These are phyloP conservation scores for Branchellion lobata DNA, from an alignment of 2,888 invertebrate genomes.

Conservation along the genomic window DNA sequence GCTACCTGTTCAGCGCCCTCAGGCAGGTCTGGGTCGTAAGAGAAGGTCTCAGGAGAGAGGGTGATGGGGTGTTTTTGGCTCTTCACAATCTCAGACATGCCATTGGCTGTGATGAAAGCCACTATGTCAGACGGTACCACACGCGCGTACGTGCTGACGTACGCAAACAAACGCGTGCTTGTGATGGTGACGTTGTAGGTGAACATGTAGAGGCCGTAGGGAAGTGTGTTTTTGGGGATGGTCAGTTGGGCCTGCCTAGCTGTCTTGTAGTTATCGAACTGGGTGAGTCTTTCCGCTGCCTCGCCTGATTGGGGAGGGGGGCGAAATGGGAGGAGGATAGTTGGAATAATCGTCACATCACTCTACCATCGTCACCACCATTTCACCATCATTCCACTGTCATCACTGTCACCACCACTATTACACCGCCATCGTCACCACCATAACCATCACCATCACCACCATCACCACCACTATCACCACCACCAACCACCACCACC, in stretches of 20 bases:
- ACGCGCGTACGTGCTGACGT: slow-evolving; percentile 55
- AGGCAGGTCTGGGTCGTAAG: slow-evolving; percentile 61
- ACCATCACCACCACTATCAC: no score
- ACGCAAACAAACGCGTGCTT: slow-evolving; percentile 48
- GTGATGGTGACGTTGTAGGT: slow-evolving; percentile 57
- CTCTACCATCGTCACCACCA: no score
- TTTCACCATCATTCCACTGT: no score
- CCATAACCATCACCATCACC: no score
- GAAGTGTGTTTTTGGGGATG: slow-evolving; percentile 55
- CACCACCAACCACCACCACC: no score
- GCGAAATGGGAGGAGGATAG: not conserved
- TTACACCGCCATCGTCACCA: no score
- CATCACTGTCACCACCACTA: no score
- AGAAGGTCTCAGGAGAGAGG: slow-evolving; percentile 57
- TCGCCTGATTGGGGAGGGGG: slow-evolving; percentile 1
- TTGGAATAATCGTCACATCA: not conserved
- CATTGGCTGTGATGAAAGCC: slow-evolving; percentile 57
- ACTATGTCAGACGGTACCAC: slow-evolving; percentile 57
- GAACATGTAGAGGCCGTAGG: slow-evolving; percentile 59
- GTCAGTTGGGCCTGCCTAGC: slow-evolving; percentile 52
- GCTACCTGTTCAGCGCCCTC: slow-evolving; percentile 5
- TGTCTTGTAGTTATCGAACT: slow-evolving; percentile 37
- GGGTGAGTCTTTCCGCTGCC: not conserved
- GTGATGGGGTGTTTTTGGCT: slow-evolving; percentile 55
- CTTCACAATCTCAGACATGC: slow-evolving; percentile 54